Percentiles rank a stretch among this genome's conserved stretches.
phyloP scores from a whole-genome alignment of 2,888 invertebrate species.

The Chydorus sphaericus region DNA sequence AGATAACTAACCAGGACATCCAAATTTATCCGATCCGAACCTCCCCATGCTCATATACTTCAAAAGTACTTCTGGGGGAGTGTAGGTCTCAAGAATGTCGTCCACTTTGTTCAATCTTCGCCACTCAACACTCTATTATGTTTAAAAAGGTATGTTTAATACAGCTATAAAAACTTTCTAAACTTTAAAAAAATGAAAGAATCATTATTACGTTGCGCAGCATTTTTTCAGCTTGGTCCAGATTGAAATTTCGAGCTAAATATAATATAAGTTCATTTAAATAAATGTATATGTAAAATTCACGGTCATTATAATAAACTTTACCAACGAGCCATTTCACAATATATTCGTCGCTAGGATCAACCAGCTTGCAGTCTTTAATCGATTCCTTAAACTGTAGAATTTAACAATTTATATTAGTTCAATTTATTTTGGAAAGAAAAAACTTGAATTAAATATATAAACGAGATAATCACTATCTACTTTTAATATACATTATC shows the following conservation, averaged over 20 bases:
- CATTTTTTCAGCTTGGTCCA: conserved; percentile 83
- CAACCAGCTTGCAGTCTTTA: conserved; percentile 46
- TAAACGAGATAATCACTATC: no score
- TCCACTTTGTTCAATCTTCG: conserved; percentile 62
- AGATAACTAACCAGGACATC: conserved; percentile 47
- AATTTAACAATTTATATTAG: no score
- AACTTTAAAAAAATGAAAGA: no score
- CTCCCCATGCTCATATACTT: conserved; percentile 65
- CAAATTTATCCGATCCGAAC: conserved; percentile 67
- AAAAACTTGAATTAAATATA: no score
- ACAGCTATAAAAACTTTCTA: background rate
- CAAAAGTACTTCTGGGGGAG: conserved; percentile 38
- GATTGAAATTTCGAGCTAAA: conserved; percentile 70
- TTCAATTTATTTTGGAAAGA: no score
- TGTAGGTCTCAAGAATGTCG: conserved; percentile 18
- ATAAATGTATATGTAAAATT: background rate
- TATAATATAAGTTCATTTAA: conserved; percentile 26
- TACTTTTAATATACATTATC: no score
- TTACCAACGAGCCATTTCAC: conserved; percentile 68
- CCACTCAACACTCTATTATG: conserved; percentile 50
- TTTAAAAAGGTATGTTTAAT: background rate
- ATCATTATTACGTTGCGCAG: conserved; percentile 66
- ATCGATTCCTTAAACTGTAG: conserved; percentile 58
- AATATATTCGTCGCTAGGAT: conserved; percentile 63
- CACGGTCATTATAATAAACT: conserved; percentile 14